Evolutionary conservation across 2,888 invertebrate species (phyloP).

Genomic region (Cybosia mesomella): DNA sequence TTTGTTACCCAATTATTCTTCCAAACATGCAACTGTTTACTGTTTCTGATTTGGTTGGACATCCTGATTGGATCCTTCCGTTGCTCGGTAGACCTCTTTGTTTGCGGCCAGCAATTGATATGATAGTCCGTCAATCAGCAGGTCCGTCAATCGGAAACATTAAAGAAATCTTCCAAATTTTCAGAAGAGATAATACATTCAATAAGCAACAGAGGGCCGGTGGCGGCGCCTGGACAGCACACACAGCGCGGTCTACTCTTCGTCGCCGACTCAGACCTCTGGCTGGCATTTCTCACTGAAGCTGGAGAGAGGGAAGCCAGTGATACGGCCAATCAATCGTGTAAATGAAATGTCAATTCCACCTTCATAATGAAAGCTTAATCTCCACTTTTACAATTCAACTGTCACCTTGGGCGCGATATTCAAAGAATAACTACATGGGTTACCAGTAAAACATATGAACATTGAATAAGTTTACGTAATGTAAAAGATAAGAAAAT

Average conservation of each 20-base stretch:
- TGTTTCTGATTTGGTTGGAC: too few relatives aligned
- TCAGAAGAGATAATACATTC: conserved; percentile 58
- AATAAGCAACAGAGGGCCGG: conserved; percentile 63
- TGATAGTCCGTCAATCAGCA: too few relatives aligned
- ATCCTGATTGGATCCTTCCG: too few relatives aligned
- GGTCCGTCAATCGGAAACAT: too few relatives aligned
- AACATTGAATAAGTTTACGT: too few relatives aligned
- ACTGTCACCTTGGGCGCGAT: neutral
- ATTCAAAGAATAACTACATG: neutral
- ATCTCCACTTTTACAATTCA: neutral
- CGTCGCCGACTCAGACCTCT: conserved; percentile 70
- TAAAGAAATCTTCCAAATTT: neutral
- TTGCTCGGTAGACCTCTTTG: too few relatives aligned
- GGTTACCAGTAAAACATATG: too few relatives aligned
- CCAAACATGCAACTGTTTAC: too few relatives aligned
- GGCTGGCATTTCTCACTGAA: conserved; percentile 77
- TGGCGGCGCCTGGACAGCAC: conserved; percentile 43
- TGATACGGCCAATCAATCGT: conserved; percentile 38
- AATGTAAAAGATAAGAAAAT: too few relatives aligned
- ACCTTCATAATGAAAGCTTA: neutral
- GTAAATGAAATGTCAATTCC: neutral
- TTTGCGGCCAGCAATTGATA: too few relatives aligned
- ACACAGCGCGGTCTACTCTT: conserved; percentile 38
- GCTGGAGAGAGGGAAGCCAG: conserved; percentile 66
- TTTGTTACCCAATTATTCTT: too few relatives aligned